A percentile compares a stretch with the other conserved stretches of the same genome.
These are phyloP conservation scores for Pluvialis apricaria DNA, from an alignment of 2,113 vertebrate species.

Conservation along the genomic window DNA sequence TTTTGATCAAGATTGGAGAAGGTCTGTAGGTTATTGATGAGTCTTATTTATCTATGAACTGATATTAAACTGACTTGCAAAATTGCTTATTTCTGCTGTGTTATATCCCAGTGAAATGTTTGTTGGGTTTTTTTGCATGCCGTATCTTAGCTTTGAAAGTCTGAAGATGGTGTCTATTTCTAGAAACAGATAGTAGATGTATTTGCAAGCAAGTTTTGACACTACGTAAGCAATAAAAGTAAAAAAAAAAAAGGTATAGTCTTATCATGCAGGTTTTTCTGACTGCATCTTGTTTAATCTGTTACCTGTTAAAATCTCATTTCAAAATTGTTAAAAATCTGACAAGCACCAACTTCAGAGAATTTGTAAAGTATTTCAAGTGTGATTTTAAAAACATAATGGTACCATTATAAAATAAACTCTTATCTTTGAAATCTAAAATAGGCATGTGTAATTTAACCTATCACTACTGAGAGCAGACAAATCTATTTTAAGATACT, in stretches of 20 bases:
- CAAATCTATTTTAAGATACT: slow-evolving; percentile 33
- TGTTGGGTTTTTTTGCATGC: neutral
- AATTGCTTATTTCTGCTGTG: neutral
- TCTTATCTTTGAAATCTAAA: neutral
- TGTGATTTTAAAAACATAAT: slow-evolving; percentile 14
- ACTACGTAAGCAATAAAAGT: neutral
- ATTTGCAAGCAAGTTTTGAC: slow-evolving; percentile 14
- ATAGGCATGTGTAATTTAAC: slow-evolving; percentile 29
- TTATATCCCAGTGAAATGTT: neutral
- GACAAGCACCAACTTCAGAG: neutral
- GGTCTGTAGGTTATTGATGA: neutral
- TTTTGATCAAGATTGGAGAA: neutral
- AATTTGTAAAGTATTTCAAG: neutral
- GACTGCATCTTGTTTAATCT: neutral
- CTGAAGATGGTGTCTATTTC: neutral
- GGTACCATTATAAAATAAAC: slow-evolving; percentile 11
- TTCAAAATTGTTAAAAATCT: slow-evolving; percentile 2
- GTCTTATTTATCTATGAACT: neutral
- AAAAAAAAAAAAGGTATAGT: neutral
- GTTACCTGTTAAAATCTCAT: neutral
- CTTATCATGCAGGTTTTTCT: neutral
- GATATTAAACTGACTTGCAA: neutral
- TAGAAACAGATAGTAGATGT: neutral
- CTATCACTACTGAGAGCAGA: neutral
- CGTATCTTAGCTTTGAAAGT: neutral